Base-by-base conservation (phyloP, 1,140 invertebrate species). In the Pissodes strobi region DNA sequence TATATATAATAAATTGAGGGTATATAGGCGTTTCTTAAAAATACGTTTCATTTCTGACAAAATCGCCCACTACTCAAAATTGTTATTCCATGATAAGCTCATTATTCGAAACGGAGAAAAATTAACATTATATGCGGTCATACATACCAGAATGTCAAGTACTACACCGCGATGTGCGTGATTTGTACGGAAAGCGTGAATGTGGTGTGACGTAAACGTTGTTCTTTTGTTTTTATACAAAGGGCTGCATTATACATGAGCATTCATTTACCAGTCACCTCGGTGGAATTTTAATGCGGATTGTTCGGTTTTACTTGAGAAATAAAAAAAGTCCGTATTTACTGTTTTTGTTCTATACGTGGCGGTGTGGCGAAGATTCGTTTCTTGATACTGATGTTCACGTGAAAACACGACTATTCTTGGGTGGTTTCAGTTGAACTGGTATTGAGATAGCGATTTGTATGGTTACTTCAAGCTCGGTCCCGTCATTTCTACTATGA, bases 221-320 rank as follows among this genome's bases (percentile, higher is more conserved):
- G 17, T 46, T 46, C 21, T 46, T 46, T 19, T 46, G 43, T 46
- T 46, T 46, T 39, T 39, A 17, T 22, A 21, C 43, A 46, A 46
- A 46, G 43, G 43, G 43, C 21, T 46, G 13, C 43, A 46, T 46
- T 46, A 46, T 18, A 46, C 43, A 46, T 46, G 39, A 43, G 39
- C 39, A 22, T 46, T 46, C 21, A 46, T 46, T 46, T 46, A 18
- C 17, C 43, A 46, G 43, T 46, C 19, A 18, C 43, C 15, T 46
- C 43, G 43, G 8, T 43, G 39, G 39, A 43, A 43, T 43, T 43
- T 46, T 46, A 46, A 46, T 46, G 19, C 43, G 5, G 19, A 46
- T 46, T 22, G 43, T 46, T 46, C 19, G 15, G 43, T 21, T 46
- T 22, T 43, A 43, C 12, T 43, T 17, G 39, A 12, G n/a, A 34